phyloP scores from a whole-genome alignment of 2,888 invertebrate species.

The Panorpa germanica region DNA sequence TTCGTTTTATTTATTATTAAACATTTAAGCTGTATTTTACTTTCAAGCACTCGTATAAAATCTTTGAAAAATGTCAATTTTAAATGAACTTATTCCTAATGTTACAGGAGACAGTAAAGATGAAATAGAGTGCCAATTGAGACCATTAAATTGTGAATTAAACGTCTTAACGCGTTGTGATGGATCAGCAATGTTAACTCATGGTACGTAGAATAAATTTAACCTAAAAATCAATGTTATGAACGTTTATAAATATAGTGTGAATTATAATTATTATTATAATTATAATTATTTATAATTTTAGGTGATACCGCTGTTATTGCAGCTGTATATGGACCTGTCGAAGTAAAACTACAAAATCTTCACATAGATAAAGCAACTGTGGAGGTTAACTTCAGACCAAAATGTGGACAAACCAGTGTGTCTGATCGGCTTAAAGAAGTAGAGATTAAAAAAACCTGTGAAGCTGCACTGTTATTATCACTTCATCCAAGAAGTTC shows the following conservation, averaged over 20 bases:
- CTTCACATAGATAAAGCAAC: slow-evolving; percentile 58
- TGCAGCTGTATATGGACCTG: slow-evolving; percentile 65
- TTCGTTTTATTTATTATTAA: background rate
- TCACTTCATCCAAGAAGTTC: slow-evolving; percentile 63
- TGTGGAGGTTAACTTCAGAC: slow-evolving; percentile 60
- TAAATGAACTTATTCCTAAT: background rate
- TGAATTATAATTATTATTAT: slow-evolving; percentile 2
- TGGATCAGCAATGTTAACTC: slow-evolving; percentile 58
- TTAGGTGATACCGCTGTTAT: slow-evolving; percentile 60
- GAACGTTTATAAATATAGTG: slow-evolving; percentile 2
- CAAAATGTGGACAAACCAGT: slow-evolving; percentile 56
- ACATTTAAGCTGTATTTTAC: no score
- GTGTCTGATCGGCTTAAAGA: slow-evolving; percentile 55
- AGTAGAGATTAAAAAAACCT: slow-evolving; percentile 52
- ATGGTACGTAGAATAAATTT: slow-evolving; percentile 32
- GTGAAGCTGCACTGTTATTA: slow-evolving; percentile 51
- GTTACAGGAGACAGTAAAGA: background rate
- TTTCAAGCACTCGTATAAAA: background rate
- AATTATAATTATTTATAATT: slow-evolving; percentile 16
- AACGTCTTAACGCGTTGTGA: slow-evolving; percentile 55
- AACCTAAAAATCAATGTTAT: slow-evolving; percentile 1
- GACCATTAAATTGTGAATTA: slow-evolving; percentile 45
- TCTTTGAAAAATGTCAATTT: slow-evolving; percentile 2
- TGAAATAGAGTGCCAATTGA: slow-evolving; percentile 15
- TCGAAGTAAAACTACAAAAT: slow-evolving; percentile 58